Conservation (phyloP, 1,140 invertebrate species). For the Drosophila arizonae region DNA sequence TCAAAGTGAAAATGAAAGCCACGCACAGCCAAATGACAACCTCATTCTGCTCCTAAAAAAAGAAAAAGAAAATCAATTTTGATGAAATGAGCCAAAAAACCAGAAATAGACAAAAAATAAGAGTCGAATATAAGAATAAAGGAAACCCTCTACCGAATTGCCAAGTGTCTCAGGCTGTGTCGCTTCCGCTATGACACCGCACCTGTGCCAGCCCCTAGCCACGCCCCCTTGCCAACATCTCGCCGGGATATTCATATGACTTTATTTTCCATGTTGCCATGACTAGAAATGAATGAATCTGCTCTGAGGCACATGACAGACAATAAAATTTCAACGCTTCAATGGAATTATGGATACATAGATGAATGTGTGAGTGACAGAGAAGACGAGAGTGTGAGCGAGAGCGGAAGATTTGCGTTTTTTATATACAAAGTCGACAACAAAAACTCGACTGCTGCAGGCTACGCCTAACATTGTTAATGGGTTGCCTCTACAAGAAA, state of each 20-base stretch:
- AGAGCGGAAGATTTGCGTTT: not conserved
- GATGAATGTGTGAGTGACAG: not conserved
- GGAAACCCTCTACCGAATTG: constrained; percentile 15
- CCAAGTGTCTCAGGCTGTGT: not conserved
- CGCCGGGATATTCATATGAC: constrained; percentile 9
- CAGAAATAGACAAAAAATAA: constrained; percentile 11
- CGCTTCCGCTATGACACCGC: constrained; percentile 20
- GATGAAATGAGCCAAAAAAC: constrained; percentile 58
- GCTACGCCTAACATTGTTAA: not conserved
- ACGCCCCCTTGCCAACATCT: not conserved
- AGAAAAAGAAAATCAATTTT: constrained; percentile 73
- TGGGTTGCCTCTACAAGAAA: not conserved
- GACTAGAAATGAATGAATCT: constrained; percentile 40
- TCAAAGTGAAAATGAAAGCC: constrained; percentile 47
- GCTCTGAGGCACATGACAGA: constrained; percentile 36
- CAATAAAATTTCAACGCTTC: constrained; percentile 51
- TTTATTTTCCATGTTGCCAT: constrained; percentile 39
- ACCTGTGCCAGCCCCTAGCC: not conserved
- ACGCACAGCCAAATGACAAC: constrained; percentile 22
- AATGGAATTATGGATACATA: constrained; percentile 56
- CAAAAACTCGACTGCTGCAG: not conserved
- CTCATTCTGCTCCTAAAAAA: constrained; percentile 57
- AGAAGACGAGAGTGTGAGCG: not conserved
- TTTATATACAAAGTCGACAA: not conserved
- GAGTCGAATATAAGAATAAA: constrained; percentile 12